These are phyloP conservation scores for Polylopha cassiicola DNA, from an alignment of 2,888 invertebrate genomes.

Conservation along the genomic window DNA sequence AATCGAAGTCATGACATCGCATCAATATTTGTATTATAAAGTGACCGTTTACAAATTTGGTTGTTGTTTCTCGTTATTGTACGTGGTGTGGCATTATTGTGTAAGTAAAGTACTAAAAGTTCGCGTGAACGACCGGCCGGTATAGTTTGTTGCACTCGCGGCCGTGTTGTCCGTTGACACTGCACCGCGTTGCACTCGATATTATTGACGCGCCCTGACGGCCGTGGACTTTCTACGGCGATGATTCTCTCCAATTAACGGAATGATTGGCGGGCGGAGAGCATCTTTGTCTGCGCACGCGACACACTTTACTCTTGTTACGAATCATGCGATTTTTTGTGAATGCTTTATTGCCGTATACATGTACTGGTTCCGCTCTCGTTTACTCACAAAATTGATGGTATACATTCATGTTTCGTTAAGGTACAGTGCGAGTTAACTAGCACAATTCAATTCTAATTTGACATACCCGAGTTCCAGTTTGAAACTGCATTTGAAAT, in stretches of 20 bases:
- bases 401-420: too few species aligned
- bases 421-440: too few species aligned
- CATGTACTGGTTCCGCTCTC: slow-evolving; percentile 28
- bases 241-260: slow-evolving; percentile 76
- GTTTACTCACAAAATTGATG: too few species aligned
- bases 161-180: slow-evolving; percentile 60
- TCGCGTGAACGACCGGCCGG: slow-evolving; percentile 52
- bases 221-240: slow-evolving; percentile 61
- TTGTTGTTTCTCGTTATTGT: slow-evolving; percentile 20
- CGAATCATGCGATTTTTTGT: slow-evolving; percentile 36
- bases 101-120: slow-evolving; percentile 44
- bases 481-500: too few species aligned
- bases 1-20: slow-evolving; percentile 11
- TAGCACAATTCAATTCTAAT: too few species aligned
- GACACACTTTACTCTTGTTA: slow-evolving; percentile 67
- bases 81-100: slow-evolving; percentile 42
- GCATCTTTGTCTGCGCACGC: slow-evolving; percentile 60
- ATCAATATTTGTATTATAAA: slow-evolving; percentile 14
- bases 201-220: slow-evolving; percentile 28
- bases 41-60: slow-evolving; percentile 18
- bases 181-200: slow-evolving; percentile 32
- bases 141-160: slow-evolving; percentile 62
- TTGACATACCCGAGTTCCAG: too few species aligned
- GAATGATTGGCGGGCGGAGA: slow-evolving; percentile 67
- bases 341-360: slow-evolving; percentile 19